These are phyloP conservation scores for Meiosimyza decipiens DNA, from an alignment of 2,888 invertebrate species.

Conservation along the genomic window DNA sequence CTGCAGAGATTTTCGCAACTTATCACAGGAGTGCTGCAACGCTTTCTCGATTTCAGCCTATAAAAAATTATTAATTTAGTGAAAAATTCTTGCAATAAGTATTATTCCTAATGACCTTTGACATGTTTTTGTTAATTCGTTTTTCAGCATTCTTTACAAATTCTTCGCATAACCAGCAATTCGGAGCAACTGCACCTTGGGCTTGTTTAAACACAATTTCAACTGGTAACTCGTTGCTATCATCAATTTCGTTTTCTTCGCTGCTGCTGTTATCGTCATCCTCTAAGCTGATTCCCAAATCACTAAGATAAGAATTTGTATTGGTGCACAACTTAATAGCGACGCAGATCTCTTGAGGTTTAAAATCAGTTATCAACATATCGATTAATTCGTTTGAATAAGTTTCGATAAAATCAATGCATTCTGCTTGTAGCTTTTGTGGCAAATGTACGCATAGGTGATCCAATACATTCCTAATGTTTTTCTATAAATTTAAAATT, in stretches of 20 bases:
- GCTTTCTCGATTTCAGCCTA: conserved; percentile 60
- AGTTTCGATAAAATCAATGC: conserved; percentile 79
- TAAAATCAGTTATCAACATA: conserved; percentile 80
- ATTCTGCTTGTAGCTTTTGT: conserved; percentile 73
- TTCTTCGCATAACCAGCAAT: conserved; percentile 62
- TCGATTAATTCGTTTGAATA: conserved; percentile 83
- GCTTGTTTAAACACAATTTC: conserved; percentile 51
- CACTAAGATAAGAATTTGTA: conserved; percentile 64
- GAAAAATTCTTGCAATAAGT: background rate
- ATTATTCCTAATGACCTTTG: conserved; percentile 48
- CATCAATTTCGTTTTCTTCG: conserved; percentile 51
- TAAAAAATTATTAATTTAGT: conserved; percentile 23
- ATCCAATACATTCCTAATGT: conserved; percentile 76
- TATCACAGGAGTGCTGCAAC: conserved; percentile 59
- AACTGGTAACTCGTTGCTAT: conserved; percentile 58
- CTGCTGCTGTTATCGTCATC: conserved; percentile 42
- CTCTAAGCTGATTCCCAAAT: conserved; percentile 52
- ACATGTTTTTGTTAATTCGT: conserved; percentile 56
- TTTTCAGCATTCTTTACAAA: conserved; percentile 60
- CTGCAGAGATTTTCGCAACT: conserved; percentile 58
- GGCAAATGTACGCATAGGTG: conserved; percentile 79
- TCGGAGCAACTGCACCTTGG: conserved; percentile 48
- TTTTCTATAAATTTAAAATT: conserved; percentile 69
- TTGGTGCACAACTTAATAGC: conserved; percentile 79
- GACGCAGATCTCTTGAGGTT: conserved; percentile 81